Conservation (phyloP, 2,888 invertebrate species). For the Tenodera sinensis region DNA sequence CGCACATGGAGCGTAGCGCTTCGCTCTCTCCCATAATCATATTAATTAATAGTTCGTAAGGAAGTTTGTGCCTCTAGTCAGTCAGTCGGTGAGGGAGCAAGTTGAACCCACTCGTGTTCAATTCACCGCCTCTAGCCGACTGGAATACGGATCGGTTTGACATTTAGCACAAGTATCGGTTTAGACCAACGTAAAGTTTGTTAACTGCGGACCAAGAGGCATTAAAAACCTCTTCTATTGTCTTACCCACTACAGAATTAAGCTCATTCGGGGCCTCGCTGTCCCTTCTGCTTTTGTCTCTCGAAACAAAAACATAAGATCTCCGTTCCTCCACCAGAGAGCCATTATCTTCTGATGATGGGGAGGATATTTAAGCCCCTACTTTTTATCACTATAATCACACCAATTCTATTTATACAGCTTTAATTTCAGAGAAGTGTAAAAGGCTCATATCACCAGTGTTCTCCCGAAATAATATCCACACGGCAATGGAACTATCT, state of each 20-base stretch:
- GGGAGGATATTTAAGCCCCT: no score
- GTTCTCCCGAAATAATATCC: no score
- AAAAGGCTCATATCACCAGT: no score
- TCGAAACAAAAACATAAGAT: no score
- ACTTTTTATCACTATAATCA: no score
- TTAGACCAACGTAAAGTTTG: neutral
- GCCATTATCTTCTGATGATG: no score
- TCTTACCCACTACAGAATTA: neutral
- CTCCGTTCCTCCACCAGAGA: no score
- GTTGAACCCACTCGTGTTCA: neutral
- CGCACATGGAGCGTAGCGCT: neutral
- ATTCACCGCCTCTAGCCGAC: neutral
- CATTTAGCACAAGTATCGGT: neutral
- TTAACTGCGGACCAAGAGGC: neutral
- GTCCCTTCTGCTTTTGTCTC: neutral
- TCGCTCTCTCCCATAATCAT: neutral
- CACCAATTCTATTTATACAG: no score
- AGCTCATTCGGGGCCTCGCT: neutral
- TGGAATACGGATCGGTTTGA: neutral
- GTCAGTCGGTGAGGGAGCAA: neutral
- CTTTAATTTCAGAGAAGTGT: no score
- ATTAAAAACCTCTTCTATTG: neutral
- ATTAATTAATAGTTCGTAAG: neutral
- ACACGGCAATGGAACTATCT: no score
- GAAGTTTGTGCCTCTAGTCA: neutral